Evolutionary conservation across 37 sponge, comb jelly and placozoan species (phyloP), one percentile per base, ranked within the genome.

Genomic region (Aphrocallistes beatrix): DNA sequence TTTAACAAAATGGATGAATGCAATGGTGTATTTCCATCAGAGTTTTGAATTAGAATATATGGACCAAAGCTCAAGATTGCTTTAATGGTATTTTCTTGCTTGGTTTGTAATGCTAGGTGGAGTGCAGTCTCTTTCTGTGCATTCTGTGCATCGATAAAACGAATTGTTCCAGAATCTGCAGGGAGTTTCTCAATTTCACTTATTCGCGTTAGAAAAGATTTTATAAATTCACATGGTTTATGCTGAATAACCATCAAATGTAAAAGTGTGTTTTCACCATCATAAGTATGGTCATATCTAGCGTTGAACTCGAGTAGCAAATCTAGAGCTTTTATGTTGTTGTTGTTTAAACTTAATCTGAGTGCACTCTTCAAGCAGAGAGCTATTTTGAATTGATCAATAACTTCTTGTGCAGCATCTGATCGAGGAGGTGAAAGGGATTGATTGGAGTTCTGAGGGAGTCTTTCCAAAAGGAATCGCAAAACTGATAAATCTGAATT

Each of bases 121-220:
- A 60, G 34, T 32, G 75, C 75, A 32, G 75, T 60, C 75, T 25
- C n/a, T 21, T 28, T 32, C 10, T 13, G 21, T 6, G 3, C 34
- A 60, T 60, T 60, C n/a, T 60, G 75, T 19, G n/a, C 21, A 60
- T 60, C 75, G 34, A 60, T 60, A 60, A 60, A 60, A 25, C 75
- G 8, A 60, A 28, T 6, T 32, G 10, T 60, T 3, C 3, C 8
- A 25, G 8, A 8, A 25, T 32, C 17, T 19, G 25, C 3, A 13
- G 32, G 3, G 1, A 3, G 10, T 13, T 60, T 60, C 21, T 1
- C 25, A 60, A 28, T n/a, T n/a, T n/a, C n/a, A n/a, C n/a, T n/a
- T n/a, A n/a, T n/a, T n/a, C n/a, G 21, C n/a, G 21, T 19, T 30
- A 60, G 3, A 25, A 60, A 28, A 60, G 75, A 60, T 6, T 60